Evolutionary conservation across 1,140 invertebrate species (phyloP), one percentile per base, ranked within the genome.

Genomic region (Drosophila parvula): DNA sequence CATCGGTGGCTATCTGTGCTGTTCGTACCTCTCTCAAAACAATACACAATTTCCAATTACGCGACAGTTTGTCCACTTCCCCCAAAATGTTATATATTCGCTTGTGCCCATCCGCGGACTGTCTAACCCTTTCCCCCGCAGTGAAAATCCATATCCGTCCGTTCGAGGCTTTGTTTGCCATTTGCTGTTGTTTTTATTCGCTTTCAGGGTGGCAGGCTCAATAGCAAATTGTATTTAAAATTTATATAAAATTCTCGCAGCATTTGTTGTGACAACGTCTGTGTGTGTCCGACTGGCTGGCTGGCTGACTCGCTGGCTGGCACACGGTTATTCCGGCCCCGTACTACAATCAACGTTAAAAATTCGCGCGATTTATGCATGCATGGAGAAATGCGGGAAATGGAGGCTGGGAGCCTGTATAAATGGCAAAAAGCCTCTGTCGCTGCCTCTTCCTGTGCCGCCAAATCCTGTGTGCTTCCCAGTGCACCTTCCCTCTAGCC

Each of bases 181-280:
- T 57, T 57, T 40, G 45, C 62, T 50, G 71, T 64, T 67, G 59
- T 74, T 73, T 63, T 60, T 80, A 40, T 64, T 48, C 50, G 56
- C 44, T 67, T 40, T 63, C 40, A 36, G 48, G 47, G 59, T 11
- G 61, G 58, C 61, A 62, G 79, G 79, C 82, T 88, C 82, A 77
- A 88, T 88, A 88, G 76, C 82, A 88, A 86, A 86, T 88, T 86
- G 82, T 86, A 86, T 86, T 86, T 86, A 86, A 86, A 88, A 88
- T 86, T 82, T 86, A 88, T 86, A 88, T 86, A 86, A 86, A 86
- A 88, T 88, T 81, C 79, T 75, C 65, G 70, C 41, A 64, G 82
- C 74, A 76, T 86, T 85, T 86, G 78, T 78, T 86, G 82, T 83
- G 70, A 86, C 82, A 86, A 82, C 85, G 82, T 88, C 70, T 85